Evolutionary conservation across 2,797 vertebrate species (phyloP).

Genomic region (Chloroceryle amazona): DNA sequence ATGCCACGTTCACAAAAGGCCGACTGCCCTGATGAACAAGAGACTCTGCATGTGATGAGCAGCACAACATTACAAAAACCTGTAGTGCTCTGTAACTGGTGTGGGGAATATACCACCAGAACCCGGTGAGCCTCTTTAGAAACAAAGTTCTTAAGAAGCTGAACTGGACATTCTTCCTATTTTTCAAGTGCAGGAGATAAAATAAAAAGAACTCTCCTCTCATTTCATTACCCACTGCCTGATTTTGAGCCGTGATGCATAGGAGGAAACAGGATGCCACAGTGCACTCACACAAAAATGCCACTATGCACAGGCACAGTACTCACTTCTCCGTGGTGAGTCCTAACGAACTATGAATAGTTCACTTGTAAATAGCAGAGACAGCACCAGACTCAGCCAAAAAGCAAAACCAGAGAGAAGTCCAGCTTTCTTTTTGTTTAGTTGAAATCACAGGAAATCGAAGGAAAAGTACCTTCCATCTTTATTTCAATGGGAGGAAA

Average conservation of each 20-base stretch:
- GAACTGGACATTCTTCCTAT: background rate
- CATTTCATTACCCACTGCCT: background rate
- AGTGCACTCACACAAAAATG: background rate
- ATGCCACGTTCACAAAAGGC: background rate
- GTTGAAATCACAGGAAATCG: background rate
- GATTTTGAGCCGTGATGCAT: background rate
- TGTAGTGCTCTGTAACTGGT: background rate
- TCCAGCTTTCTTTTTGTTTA: conserved; percentile 10
- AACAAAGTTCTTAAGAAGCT: background rate
- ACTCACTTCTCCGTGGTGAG: background rate
- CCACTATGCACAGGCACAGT: background rate
- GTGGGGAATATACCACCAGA: background rate
- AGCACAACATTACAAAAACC: background rate
- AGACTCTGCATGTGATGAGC: background rate
- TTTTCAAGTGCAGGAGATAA: background rate
- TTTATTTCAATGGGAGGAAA: conserved; percentile 2
- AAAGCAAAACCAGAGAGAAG: conserved; percentile 11
- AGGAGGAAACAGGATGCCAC: background rate
- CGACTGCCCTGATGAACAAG: background rate
- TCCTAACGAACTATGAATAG: background rate
- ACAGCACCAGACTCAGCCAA: conserved; percentile 15
- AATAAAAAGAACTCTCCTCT: background rate
- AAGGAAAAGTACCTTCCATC: conserved; percentile 16
- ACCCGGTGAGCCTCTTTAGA: background rate
- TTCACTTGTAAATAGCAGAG: conserved; percentile 3